Conservation (phyloP, 1,140 invertebrate species). For the Lasaia peninsularis region DNA sequence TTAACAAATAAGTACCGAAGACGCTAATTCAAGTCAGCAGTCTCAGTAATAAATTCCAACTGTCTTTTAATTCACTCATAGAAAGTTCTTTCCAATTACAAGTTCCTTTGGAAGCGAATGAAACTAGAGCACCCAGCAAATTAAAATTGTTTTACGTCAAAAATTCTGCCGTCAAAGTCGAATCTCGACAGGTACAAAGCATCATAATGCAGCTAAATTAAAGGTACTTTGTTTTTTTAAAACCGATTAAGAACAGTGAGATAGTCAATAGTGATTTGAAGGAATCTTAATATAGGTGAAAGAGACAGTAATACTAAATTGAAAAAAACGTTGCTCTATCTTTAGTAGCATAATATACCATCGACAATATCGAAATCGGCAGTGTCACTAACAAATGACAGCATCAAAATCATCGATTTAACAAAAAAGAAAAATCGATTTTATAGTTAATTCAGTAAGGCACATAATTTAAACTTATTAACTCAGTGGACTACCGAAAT, state of each 20-base stretch:
- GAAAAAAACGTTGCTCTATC: not conserved
- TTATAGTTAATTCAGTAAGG: not conserved
- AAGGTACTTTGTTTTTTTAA: constrained; percentile 5
- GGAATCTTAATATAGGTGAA: not conserved
- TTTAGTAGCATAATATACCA: not conserved
- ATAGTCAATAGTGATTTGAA: not conserved
- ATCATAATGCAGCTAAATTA: constrained; percentile 39
- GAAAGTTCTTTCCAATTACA: constrained; percentile 44
- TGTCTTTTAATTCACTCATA: constrained; percentile 58
- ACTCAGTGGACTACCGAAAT: no score
- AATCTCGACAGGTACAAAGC: constrained; percentile 40
- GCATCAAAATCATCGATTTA: not conserved
- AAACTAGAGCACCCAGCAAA: constrained; percentile 45
- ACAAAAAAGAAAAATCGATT: constrained; percentile 8
- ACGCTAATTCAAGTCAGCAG: constrained; percentile 33
- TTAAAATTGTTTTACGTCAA: constrained; percentile 65
- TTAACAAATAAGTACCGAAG: constrained; percentile 53
- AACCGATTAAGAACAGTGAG: not conserved
- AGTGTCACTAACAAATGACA: not conserved
- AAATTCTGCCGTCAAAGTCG: not conserved
- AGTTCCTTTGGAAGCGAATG: constrained; percentile 41
- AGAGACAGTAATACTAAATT: not conserved
- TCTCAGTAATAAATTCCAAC: constrained; percentile 38
- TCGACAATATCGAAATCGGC: not conserved
- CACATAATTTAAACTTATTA: no score